A percentile compares a stretch with the other conserved stretches of the same genome.
Conservation (phyloP, 2,797 vertebrate genomes). For the Arnoldichthys spilopterus region DNA sequence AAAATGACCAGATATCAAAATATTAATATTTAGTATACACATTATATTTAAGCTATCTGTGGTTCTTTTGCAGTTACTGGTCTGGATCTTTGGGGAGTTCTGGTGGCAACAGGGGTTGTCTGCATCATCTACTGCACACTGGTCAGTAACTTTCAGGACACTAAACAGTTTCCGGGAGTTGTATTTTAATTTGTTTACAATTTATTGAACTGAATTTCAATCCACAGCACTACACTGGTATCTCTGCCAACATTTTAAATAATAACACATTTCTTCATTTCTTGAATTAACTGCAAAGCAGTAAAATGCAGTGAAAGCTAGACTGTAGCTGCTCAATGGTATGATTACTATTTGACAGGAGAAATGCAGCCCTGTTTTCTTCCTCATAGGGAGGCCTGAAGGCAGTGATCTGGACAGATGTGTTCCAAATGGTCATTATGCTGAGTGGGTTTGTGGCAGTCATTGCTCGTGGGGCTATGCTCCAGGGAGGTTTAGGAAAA, state of each 20-base stretch:
- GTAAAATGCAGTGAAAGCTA: not conserved
- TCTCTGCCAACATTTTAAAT: not conserved
- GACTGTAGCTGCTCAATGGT: not conserved
- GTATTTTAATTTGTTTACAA: not conserved
- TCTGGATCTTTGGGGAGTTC: slow-evolving; percentile 82
- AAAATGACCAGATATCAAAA: not conserved
- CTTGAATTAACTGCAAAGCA: not conserved
- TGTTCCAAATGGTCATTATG: slow-evolving; percentile 84
- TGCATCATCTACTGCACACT: slow-evolving; percentile 84
- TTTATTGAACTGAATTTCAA: not conserved
- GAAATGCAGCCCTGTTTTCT: slow-evolving; percentile 6
- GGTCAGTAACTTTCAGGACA: slow-evolving; percentile 68
- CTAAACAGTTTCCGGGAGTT: not conserved
- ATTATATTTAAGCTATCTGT: not conserved
- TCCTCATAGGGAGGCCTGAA: slow-evolving; percentile 80
- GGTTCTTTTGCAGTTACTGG: slow-evolving; percentile 74
- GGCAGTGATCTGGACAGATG: slow-evolving; percentile 87
- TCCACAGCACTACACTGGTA: not conserved
- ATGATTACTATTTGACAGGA: not conserved
- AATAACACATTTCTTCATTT: not conserved
- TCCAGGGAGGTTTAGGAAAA: slow-evolving; percentile 74
- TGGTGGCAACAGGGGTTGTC: slow-evolving; percentile 80
- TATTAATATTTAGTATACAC: not conserved
- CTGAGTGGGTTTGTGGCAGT: slow-evolving; percentile 80
- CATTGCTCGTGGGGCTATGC: slow-evolving; percentile 74